Evolutionary conservation across 1,140 invertebrate genomes (phyloP).

Genomic region (Aphaenogaster rudis): DNA sequence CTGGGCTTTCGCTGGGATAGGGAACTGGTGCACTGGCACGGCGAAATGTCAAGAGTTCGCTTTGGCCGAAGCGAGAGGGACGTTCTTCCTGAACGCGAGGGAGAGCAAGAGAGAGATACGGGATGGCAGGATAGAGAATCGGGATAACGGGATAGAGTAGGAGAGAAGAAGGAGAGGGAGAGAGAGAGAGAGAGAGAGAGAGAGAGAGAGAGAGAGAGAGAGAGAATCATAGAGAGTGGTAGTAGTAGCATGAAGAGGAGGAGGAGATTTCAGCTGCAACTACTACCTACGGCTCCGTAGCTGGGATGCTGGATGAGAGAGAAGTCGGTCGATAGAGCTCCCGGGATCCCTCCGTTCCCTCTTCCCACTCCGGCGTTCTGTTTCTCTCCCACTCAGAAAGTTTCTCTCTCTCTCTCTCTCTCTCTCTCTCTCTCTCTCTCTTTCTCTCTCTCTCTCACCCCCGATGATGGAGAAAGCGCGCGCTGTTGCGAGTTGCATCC

Average conservation of each 20-base stretch:
- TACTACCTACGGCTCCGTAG: conserved; percentile 78
- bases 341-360: conserved; percentile 74
- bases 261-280: conserved; percentile 77
- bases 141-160: conserved; percentile 47
- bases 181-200: conserved; percentile 61
- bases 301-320: conserved; percentile 83
- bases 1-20: conserved; percentile 68
- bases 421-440: neutral
- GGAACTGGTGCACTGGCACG: conserved; percentile 73
- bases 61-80: conserved; percentile 63
- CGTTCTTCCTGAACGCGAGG: conserved; percentile 5
- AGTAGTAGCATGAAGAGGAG: conserved; percentile 40
- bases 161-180: conserved; percentile 37
- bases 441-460: neutral
- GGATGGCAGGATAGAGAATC: conserved; percentile 50
- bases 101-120: conserved; percentile 63
- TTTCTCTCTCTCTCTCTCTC: conserved; percentile 19
- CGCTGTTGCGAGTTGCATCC: conserved; percentile 58
- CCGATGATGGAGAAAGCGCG: conserved; percentile 50
- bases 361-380: conserved; percentile 70
- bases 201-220: neutral
- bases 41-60: conserved; percentile 78
- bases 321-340: conserved; percentile 85
- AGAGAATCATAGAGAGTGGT: neutral
- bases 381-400: conserved; percentile 61